These are phyloP conservation scores for Acridotheres tristis DNA, from an alignment of 2,797 vertebrate species.

Conservation along the genomic window DNA sequence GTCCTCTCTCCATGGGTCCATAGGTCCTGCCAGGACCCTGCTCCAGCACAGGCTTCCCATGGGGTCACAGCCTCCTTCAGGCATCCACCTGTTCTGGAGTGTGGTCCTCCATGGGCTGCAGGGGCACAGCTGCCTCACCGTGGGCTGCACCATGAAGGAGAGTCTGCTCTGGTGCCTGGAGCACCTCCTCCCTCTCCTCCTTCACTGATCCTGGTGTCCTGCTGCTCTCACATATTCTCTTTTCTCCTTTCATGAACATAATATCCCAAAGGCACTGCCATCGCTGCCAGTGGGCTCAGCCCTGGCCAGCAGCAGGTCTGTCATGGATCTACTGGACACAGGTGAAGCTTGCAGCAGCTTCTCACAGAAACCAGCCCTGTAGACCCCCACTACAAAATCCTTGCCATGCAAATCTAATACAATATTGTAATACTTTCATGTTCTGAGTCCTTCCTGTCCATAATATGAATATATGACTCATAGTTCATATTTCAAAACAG, in stretches of 20 bases:
- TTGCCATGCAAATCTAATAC: background rate
- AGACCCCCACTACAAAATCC: background rate
- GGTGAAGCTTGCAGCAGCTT: background rate
- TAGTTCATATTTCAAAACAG: slow-evolving; percentile 49
- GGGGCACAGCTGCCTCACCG: background rate
- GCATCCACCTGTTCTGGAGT: background rate
- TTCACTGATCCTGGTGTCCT: background rate
- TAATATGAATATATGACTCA: slow-evolving; percentile 48
- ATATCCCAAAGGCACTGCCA: background rate
- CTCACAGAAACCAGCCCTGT: background rate
- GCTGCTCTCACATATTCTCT: background rate
- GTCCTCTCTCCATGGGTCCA: background rate
- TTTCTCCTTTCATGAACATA: fast-evolving
- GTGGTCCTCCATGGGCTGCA: background rate
- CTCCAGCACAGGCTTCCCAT: background rate
- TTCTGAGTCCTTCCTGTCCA: slow-evolving; percentile 19
- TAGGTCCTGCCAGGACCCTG: background rate
- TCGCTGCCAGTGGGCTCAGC: fast-evolving
- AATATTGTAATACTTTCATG: background rate
- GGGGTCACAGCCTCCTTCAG: background rate
- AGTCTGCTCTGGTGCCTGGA: background rate
- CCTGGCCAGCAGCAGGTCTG: background rate
- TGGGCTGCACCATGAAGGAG: background rate
- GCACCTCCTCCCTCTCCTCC: background rate
- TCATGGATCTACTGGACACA: background rate